Evolutionary conservation across 1,140 invertebrate genomes (phyloP), one percentile per base, ranked within the genome.

Genomic region (Drosophila aff.): DNA sequence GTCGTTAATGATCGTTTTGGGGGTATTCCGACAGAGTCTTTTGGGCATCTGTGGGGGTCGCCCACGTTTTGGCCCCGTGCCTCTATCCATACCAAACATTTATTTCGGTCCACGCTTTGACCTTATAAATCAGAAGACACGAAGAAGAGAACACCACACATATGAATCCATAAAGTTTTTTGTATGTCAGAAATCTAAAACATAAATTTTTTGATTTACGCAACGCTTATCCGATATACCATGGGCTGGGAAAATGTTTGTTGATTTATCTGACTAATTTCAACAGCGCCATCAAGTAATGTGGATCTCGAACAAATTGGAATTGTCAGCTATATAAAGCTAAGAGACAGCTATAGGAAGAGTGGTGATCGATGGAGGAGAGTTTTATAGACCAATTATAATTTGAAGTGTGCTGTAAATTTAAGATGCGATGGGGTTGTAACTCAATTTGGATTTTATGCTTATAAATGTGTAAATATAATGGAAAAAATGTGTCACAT

Each of bases 191-290:
- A 69, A 69, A 67, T 63, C 71, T 63, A 71, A 57, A 79, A 73
- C 80, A 89, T 89, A 89, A 72, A 89, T 73, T 69, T 55, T 84
- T 81, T 89, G 84, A 87, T 90, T 89, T 89, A 84, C 69, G 85
- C 84, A 89, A 89, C 66, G 68, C 31, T 26, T 36, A 55, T 38
- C 53, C 77, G 55, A 26, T 58, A 43, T 43, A 10, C 41, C 9
- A 43, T 43, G 8, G 36, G 23, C 10, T 21, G 31, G 15, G 59
- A 31, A 49, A 61, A 65, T 52, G 55, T 47, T 57, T 43, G 50
- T 74, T 82, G 78, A 90, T 89, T 89, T 87, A 89, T 89, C 40
- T 49, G 28, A 60, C 52, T 78, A 62, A 86, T 86, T 82, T 85
- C 81, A 63, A 80, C 76, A 83, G 81, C 76, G 77, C 76, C 75